Base-by-base conservation (phyloP, 2,888 invertebrate genomes). In the Leptothorax acervorum region DNA sequence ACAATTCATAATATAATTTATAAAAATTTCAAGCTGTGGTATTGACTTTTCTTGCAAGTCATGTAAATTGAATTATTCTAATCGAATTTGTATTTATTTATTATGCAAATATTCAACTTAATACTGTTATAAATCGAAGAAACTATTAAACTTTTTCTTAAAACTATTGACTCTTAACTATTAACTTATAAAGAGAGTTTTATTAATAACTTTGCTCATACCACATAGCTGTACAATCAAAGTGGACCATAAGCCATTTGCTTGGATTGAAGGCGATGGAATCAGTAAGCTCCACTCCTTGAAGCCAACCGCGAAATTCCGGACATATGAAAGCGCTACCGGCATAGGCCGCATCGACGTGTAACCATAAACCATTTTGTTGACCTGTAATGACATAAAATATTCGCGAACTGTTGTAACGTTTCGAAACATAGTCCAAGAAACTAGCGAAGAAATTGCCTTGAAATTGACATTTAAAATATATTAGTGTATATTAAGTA, bases 201-300 rank as follows among this genome's bases (percentile, higher is more conserved):
- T 45, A n/a, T 31, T 66, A 11, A 18, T 57, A n/a, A 65, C 4
- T 48, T 66, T 76, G 35, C 0, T 66, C 96, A 96, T 95, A 99
- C 99, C 99, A 99, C 98, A 99, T 98, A 1, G 99, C 99, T 0
- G 99, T 99, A 94, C 99, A 99, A 95, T 99, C 99, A 90, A 99
- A 99, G 95, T 99, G 99, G 11, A 99, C 98, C 99, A 99, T 98
- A 94, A 99, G 95, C 99, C 99, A 99, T 95, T 99, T 99, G 83
- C 99, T 99, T 0, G 99, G 99, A 95, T 99, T 99, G 95, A 99
- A 99, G 3, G 99, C 99, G 88, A 99, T 97, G 0, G 99, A 99
- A 93, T 99, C 97, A 0, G 98, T 99, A 90, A 97, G 96, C 93
- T 99, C 98, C n/a, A 99, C 97, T 6, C 99, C 99, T 85, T 97